Conservation (phyloP, 1,140 invertebrate species). For the Calephelis virginiensis region DNA sequence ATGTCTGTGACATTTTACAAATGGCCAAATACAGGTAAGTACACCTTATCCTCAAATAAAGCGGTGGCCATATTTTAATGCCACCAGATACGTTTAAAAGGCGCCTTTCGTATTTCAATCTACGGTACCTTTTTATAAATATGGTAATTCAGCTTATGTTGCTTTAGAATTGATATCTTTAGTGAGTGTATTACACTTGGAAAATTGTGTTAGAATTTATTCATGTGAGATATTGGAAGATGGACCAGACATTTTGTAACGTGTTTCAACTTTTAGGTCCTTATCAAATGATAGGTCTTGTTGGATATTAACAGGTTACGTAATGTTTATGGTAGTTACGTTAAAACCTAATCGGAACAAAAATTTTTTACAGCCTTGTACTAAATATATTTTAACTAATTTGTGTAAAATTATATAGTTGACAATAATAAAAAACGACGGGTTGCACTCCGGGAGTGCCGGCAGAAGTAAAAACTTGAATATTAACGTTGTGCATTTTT, state of each 20-base stretch:
- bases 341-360: no score
- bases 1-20: constrained; percentile 14
- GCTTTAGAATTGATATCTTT: not conserved
- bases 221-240: not conserved
- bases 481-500: no score
- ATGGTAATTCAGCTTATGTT: constrained; percentile 12
- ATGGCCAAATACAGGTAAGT: constrained; percentile 12
- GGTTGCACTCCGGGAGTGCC: no score
- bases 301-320: no score
- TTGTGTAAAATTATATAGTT: no score
- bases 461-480: no score
- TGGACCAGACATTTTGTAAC: not conserved
- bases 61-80: constrained; percentile 4
- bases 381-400: no score
- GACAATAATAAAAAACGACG: no score
- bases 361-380: no score
- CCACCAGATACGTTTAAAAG: constrained; percentile 6
- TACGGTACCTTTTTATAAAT: constrained; percentile 3
- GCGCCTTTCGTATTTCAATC: constrained; percentile 13
- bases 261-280: not conserved
- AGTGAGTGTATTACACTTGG: not conserved
- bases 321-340: no score
- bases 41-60: constrained; percentile 12
- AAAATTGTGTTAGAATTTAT: not conserved
- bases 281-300: no score